Conservation (phyloP, 2,888 invertebrate species). For the Thera obeliscata region DNA sequence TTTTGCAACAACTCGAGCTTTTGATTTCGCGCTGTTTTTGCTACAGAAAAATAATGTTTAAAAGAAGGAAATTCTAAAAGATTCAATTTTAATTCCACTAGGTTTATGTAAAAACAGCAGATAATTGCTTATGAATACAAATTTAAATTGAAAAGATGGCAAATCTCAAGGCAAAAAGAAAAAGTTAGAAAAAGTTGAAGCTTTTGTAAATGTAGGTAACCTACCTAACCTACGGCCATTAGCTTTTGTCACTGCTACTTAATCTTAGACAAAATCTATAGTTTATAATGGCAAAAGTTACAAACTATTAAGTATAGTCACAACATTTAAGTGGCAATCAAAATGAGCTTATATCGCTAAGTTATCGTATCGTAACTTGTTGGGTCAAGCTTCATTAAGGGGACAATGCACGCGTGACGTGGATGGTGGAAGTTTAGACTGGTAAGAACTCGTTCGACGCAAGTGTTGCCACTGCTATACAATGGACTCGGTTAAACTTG, state of each 20-base stretch:
- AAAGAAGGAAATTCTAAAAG: neutral
- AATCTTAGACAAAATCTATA: slow-evolving; percentile 53
- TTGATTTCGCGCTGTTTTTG: slow-evolving; percentile 6
- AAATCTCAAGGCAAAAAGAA: no score
- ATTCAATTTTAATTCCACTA: neutral
- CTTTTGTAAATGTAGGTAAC: neutral
- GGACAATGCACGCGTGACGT: slow-evolving; percentile 76
- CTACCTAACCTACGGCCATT: neutral
- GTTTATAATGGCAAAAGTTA: slow-evolving; percentile 73
- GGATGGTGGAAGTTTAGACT: slow-evolving; percentile 63
- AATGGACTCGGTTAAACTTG: slow-evolving; percentile 57
- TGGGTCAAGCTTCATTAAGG: slow-evolving; percentile 77
- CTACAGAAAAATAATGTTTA: neutral
- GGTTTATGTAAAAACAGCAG: neutral
- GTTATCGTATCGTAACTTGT: slow-evolving; percentile 70
- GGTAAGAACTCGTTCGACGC: slow-evolving; percentile 66
- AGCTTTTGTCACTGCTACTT: slow-evolving; percentile 10
- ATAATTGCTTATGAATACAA: no score
- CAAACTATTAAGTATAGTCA: slow-evolving; percentile 68
- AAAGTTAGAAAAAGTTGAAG: neutral
- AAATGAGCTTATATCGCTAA: slow-evolving; percentile 76
- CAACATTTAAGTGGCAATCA: slow-evolving; percentile 78
- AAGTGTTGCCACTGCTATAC: slow-evolving; percentile 72
- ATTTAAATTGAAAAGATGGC: neutral
- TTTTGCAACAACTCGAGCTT: slow-evolving; percentile 51